Percentiles rank a stretch among this genome's conserved stretches.
Conservation (phyloP, 2,797 vertebrate genomes). For the Pampus argenteus region DNA sequence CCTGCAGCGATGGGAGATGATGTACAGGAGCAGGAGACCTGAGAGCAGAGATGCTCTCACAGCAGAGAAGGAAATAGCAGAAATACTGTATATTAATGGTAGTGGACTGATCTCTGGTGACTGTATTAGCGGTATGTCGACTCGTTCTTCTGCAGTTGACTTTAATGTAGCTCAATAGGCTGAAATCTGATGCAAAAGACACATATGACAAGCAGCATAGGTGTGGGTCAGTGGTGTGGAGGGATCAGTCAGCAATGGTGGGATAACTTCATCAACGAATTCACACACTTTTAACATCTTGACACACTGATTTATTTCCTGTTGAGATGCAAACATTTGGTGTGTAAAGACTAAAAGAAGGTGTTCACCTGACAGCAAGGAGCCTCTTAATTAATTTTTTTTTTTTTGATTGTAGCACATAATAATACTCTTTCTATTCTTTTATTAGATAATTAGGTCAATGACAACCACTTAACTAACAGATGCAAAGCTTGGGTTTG, state of each 20-base stretch:
- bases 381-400: neutral
- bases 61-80: neutral
- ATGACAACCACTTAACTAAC: neutral
- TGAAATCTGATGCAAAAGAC: neutral
- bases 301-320: neutral
- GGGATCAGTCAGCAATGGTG: neutral
- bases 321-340: neutral
- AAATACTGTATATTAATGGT: neutral
- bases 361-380: constrained; percentile 13
- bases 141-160: neutral
- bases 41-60: neutral
- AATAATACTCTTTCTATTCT: neutral
- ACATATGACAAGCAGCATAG: neutral
- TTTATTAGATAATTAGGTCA: neutral
- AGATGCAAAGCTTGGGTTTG: neutral
- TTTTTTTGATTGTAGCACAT: neutral
- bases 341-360: neutral
- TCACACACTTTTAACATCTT: neutral
- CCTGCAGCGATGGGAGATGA: neutral
- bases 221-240: neutral
- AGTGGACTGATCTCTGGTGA: constrained; percentile 2
- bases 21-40: neutral
- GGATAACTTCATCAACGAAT: neutral
- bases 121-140: neutral
- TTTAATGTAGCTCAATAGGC: neutral